phyloP scores from a whole-genome alignment of 1,140 invertebrate species.

The Eulimnadia texana region DNA sequence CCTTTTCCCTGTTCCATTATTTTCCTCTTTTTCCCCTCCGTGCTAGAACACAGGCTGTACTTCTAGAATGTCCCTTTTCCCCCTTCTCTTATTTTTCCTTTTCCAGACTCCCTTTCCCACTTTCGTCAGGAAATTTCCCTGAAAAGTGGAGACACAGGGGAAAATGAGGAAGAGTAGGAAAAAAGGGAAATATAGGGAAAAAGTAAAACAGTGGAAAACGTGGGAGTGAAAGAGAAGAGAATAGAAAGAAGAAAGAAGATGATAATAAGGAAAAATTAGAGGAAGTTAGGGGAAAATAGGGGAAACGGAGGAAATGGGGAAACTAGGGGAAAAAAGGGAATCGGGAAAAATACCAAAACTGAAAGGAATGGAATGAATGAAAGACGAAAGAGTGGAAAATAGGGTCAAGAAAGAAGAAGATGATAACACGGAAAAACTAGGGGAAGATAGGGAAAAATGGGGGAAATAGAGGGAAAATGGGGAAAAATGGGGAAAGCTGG shows the following conservation, averaged over 20 bases:
- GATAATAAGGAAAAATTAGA: not conserved
- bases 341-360: not conserved
- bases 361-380: not conserved
- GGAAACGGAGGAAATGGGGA: not conserved
- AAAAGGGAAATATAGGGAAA: not conserved
- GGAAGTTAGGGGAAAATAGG: not conserved
- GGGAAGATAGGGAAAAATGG: not conserved
- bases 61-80: no score
- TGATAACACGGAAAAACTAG: not conserved
- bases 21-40: no score
- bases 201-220: no score
- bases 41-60: no score
- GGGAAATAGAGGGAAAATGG: conserved; percentile 9
- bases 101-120: no score
- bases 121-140: no score
- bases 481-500: conserved; percentile 8
- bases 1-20: no score
- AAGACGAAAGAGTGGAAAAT: not conserved
- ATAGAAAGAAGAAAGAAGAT: not conserved
- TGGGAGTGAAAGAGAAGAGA: no score
- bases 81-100: no score
- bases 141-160: no score
- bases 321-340: conserved; percentile 5
- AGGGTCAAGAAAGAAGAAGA: not conserved
- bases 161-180: not conserved